Base-by-base conservation (phyloP, 2,113 vertebrate species). In the Prolemur simus region DNA sequence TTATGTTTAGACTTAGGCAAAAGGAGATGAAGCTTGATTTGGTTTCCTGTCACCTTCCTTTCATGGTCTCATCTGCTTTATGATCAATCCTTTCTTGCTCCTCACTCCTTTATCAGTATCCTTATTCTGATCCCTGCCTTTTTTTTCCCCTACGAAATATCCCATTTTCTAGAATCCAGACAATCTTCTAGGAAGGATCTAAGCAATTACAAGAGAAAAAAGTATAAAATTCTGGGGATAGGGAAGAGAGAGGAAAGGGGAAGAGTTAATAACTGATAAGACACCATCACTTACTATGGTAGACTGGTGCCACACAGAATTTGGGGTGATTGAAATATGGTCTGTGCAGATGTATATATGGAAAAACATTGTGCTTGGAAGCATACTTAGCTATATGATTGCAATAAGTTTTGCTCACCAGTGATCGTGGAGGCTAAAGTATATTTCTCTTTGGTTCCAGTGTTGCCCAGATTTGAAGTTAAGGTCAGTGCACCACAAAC, bases 391-490 rank as follows among this genome's bases (percentile, higher is more conserved):
- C 54, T 84, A 11, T 20, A 1, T 1, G 49, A 64, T 5, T 77
- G 5, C 3, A 14, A 0, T 39, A 14, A 82, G 13, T 56, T 85
- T 95, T 91, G 54, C 18, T 91, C n/a, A 42, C n/a, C 13, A 15
- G 37, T 8, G 3, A 21, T 27, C 83, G 20, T 83, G 47, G 5
- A 18, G 8, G 20, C 42, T 92, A 25, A 96, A 39, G 3, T 52
- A 32, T 87, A 66, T 94, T 96, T 96, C 42, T 18, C 90, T 97
- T 83, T 68, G 2, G 97, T 98, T 90, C 12, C 88, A 99, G 98
- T 98, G 90, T 56, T 98, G 14, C 98, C 98, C 6, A 98, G 94
- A 88, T 98, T 98, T 95, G 96, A 98, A 89, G 83, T 98, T 89
- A 97, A 49, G 4, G 21, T 98, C 47, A 96, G 42, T 0, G 64